Percentiles rank a stretch among this genome's conserved stretches.
These are phyloP conservation scores for Leptoteleia sp. DNA, from an alignment of 1,140 invertebrate genomes.

Conservation along the genomic window DNA sequence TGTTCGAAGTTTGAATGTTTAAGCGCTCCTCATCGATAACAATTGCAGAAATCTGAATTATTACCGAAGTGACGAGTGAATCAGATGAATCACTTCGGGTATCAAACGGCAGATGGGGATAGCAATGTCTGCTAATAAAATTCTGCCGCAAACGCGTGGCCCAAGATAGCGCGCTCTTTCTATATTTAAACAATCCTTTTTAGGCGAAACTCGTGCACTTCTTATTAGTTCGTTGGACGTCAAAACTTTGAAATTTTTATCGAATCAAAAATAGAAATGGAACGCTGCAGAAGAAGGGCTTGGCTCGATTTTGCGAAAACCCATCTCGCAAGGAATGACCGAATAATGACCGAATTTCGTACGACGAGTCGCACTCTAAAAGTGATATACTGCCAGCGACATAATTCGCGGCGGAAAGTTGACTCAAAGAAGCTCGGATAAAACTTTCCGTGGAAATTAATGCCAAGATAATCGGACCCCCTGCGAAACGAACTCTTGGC, in stretches of 20 bases:
- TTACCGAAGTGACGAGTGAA: too few species aligned
- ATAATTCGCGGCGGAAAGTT: not conserved
- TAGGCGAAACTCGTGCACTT: not conserved
- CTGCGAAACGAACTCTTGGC: conserved; percentile 41
- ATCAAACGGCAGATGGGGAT: too few species aligned
- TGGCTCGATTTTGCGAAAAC: too few species aligned
- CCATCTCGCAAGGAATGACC: too few species aligned
- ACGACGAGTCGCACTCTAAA: not conserved
- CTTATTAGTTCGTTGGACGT: not conserved
- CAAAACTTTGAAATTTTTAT: not conserved
- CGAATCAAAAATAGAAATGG: not conserved
- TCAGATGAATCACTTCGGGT: too few species aligned
- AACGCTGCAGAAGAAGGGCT: not conserved
- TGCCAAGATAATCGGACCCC: conserved; percentile 67
- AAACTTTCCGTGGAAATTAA: conserved; percentile 57
- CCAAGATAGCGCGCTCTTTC: not conserved
- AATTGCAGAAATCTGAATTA: too few species aligned
- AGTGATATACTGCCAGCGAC: too few species aligned
- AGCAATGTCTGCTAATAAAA: conserved; percentile 3
- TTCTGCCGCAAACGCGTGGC: not conserved
- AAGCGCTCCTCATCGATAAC: too few species aligned
- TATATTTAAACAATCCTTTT: not conserved
- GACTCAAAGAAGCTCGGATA: not conserved
- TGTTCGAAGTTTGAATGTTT: too few species aligned
- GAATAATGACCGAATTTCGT: not conserved